Conservation (phyloP, 2,888 invertebrate species). For the Bembecia ichneumoniformis region DNA sequence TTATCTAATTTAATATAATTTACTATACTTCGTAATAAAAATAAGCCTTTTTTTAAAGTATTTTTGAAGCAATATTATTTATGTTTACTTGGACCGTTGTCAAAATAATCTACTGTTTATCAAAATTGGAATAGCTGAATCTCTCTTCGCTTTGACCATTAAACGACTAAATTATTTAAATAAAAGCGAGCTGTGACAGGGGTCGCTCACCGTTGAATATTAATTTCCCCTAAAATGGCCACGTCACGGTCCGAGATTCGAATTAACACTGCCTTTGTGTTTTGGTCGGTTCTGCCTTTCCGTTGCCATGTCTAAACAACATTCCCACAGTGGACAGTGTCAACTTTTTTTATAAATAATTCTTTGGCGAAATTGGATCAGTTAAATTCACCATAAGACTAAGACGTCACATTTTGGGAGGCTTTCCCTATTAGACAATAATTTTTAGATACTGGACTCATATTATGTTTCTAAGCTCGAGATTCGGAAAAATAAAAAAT, state of each 20-base stretch:
- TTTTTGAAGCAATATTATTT: too few species aligned
- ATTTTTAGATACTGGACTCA: too few species aligned
- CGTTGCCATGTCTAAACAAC: conserved; percentile 6
- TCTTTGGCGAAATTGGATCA: too few species aligned
- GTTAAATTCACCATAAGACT: too few species aligned
- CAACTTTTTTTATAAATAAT: background rate
- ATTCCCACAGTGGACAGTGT: conserved; percentile 1
- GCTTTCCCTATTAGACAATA: too few species aligned
- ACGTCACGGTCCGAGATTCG: conserved; percentile 19
- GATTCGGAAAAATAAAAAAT: too few species aligned
- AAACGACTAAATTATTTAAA: background rate
- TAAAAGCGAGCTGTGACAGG: conserved; percentile 5
- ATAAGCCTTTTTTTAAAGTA: too few species aligned
- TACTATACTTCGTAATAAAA: too few species aligned
- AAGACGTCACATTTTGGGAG: too few species aligned
- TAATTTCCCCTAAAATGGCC: conserved; percentile 21
- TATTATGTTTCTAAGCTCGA: too few species aligned
- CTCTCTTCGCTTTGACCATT: background rate
- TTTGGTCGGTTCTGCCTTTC: conserved; percentile 5
- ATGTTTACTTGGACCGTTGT: too few species aligned
- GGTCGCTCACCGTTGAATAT: conserved; percentile 17
- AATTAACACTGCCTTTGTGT: conserved; percentile 20
- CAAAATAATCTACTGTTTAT: background rate
- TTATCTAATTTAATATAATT: too few species aligned
- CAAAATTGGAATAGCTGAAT: background rate